These are phyloP conservation scores for Gambusia yucatana DNA, from an alignment of 2,797 vertebrate genomes.

Conservation along the genomic window DNA sequence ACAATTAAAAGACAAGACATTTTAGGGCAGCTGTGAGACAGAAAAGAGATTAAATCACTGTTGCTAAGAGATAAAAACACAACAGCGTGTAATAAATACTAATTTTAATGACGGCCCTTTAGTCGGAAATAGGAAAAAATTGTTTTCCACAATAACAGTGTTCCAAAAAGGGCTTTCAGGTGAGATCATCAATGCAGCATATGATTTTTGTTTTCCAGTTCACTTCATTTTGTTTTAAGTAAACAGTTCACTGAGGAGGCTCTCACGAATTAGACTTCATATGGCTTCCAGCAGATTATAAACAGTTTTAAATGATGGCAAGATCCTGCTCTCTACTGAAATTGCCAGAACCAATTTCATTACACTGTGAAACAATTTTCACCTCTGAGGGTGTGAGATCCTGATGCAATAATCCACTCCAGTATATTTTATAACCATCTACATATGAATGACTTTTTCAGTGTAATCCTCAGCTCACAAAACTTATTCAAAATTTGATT, in stretches of 20 bases:
- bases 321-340: slow-evolving; percentile 64
- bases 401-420: slow-evolving; percentile 56
- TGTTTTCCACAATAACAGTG: not conserved
- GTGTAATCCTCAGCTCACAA: slow-evolving; percentile 37
- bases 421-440: slow-evolving; percentile 54
- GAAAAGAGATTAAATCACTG: slow-evolving; percentile 27
- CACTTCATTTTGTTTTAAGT: slow-evolving; percentile 37
- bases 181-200: not conserved
- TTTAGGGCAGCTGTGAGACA: slow-evolving; percentile 16
- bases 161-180: slow-evolving; percentile 1
- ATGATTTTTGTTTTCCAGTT: slow-evolving; percentile 2
- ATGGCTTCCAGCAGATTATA: slow-evolving; percentile 53
- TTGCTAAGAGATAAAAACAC: slow-evolving; percentile 37
- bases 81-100: slow-evolving; percentile 22
- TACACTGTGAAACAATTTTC: slow-evolving; percentile 69
- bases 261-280: slow-evolving; percentile 48
- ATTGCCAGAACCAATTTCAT: slow-evolving; percentile 66
- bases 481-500: slow-evolving; percentile 44
- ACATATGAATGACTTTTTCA: slow-evolving; percentile 32
- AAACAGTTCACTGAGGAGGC: slow-evolving; percentile 46
- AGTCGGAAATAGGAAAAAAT: slow-evolving; percentile 20
- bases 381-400: slow-evolving; percentile 63
- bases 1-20: slow-evolving; percentile 16
- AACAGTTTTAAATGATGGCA: slow-evolving; percentile 62
- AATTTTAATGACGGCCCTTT: slow-evolving; percentile 12